Percentiles rank a stretch among this genome's conserved stretches.
Evolutionary conservation across 2,888 invertebrate species (phyloP).

Genomic region (Torymus auratus): DNA sequence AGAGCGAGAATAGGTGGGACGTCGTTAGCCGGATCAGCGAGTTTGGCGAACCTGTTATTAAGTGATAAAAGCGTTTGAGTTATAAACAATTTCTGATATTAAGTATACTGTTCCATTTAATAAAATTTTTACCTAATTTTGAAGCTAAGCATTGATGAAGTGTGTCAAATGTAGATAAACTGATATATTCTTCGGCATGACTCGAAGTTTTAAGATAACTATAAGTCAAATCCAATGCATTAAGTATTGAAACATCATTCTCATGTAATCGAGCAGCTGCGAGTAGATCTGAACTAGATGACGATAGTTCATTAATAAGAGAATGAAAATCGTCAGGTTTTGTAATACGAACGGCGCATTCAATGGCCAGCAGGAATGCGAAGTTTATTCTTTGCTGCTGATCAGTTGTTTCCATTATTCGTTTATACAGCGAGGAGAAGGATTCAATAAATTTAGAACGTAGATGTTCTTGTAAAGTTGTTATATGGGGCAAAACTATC

Average conservation of each 20-base stretch:
- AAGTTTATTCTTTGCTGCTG: conserved; percentile 64
- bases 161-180: conserved; percentile 64
- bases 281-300: conserved; percentile 65
- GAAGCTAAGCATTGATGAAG: conserved; percentile 62
- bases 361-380: conserved; percentile 80
- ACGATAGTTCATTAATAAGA: conserved; percentile 18
- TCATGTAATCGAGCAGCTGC: conserved; percentile 63
- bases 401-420: conserved; percentile 57
- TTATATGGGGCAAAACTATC: conserved; percentile 70
- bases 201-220: conserved; percentile 64
- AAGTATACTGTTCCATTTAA: not conserved
- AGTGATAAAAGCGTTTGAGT: not conserved
- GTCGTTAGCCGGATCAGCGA: conserved; percentile 82
- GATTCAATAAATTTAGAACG: conserved; percentile 61
- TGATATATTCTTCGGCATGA: conserved; percentile 63
- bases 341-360: conserved; percentile 80
- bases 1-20: conserved; percentile 85
- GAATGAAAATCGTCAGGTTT: conserved; percentile 73
- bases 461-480: conserved; percentile 62
- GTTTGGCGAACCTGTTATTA: conserved; percentile 65
- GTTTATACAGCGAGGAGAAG: conserved; percentile 61
- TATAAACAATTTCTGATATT: not conserved
- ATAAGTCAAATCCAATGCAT: conserved; percentile 67
- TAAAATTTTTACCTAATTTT: conserved; percentile 61
- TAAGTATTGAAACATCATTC: conserved; percentile 65